Evolutionary conservation across 2,888 invertebrate genomes (phyloP), one percentile per base, ranked within the genome.

Genomic region (Ectemnius continuus): DNA sequence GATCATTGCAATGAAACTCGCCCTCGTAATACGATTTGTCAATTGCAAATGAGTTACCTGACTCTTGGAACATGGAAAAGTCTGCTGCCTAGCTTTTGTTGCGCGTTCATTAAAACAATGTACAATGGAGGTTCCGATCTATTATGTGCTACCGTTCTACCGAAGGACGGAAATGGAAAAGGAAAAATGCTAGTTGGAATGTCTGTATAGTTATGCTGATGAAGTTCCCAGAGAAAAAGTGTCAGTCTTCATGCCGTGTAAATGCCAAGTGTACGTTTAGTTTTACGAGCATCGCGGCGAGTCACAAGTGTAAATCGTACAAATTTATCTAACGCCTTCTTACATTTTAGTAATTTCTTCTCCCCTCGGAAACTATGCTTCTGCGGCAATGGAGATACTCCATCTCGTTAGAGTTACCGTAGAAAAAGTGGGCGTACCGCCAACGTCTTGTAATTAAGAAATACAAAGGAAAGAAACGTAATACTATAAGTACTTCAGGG

Each of bases 131-230:
- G 73, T 75, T 75, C 76, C 74, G 64, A 73, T 83, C 75, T 83
- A 77, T 71, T 47, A 6, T 16, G 60, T 76, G 72, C 71, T 83
- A 79, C 78, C 67, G 60, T 78, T 78, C 16, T 77, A 80, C 74
- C 64, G 76, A 81, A 86, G 85, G 86, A 86, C 85, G 86, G 86
- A 85, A 84, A 75, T 79, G 76, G 68, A 79, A 76, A 83, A 81
- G 80, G 79, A 78, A 80, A 80, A 84, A 76, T 69, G 73, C 73
- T 71, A 75, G 63, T 65, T 83, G 83, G 84, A 83, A 83, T 83
- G 83, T 83, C 81, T 26, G 63, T 73, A 58, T 60, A 56, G 64
- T 70, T 61, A 61, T 63, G 45, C 62, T 58, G 60, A 75, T 70
- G 78, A 76, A 81, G 80, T 80, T 73, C 62, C 75, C 79, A 76